Evolutionary conservation across 1,140 invertebrate species (phyloP).

Genomic region (Medauroidea extradentata): DNA sequence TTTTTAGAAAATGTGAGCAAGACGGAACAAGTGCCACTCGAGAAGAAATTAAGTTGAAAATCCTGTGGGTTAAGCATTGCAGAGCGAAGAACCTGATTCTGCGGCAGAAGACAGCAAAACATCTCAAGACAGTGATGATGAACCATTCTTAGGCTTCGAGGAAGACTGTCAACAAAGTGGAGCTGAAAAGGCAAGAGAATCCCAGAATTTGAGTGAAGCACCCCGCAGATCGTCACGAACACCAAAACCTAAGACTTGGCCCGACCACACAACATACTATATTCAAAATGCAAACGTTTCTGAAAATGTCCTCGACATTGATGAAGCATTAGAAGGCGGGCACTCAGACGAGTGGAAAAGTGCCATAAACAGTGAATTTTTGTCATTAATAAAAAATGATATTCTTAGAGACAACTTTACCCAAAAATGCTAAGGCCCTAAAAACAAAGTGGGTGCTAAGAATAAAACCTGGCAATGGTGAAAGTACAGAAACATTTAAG

Average conservation of each 20-base stretch:
- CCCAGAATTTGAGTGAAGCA: background rate
- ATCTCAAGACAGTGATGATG: background rate
- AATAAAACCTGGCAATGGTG: background rate
- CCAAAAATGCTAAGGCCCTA: background rate
- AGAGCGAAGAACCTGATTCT: background rate
- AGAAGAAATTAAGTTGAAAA: no score
- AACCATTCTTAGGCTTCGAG: background rate
- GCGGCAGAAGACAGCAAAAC: background rate
- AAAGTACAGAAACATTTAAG: conserved; percentile 8
- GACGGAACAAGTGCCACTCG: background rate
- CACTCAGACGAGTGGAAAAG: background rate
- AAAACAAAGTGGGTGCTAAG: background rate
- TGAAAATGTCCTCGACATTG: background rate
- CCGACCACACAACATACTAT: background rate
- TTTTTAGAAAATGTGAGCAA: conserved; percentile 28
- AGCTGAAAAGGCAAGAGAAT: background rate
- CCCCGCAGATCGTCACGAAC: background rate
- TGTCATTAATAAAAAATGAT: background rate
- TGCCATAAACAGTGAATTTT: background rate
- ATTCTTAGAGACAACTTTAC: background rate
- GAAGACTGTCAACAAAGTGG: background rate
- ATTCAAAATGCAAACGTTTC: background rate
- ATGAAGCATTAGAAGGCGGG: background rate
- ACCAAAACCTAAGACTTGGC: background rate
- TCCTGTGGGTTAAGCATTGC: background rate